A percentile compares a stretch with the other conserved stretches of the same genome.
phyloP scores from a whole-genome alignment of 2,797 vertebrate genomes.

The Buphagus erythrorhynchus region DNA sequence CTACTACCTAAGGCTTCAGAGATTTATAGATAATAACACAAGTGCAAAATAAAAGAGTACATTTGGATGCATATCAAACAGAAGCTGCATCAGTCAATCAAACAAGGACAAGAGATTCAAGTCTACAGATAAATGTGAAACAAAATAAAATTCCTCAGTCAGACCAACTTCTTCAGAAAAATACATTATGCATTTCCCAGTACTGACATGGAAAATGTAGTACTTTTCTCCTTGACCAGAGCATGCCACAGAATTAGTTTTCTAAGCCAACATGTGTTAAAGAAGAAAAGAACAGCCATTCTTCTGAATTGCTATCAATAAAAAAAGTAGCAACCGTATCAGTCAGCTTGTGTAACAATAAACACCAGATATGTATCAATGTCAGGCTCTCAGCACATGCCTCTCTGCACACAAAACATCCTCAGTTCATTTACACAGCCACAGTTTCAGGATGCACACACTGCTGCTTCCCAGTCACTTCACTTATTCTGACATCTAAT shows the following conservation, averaged over 20 bases:
- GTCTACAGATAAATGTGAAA: background rate
- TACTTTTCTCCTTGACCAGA: background rate
- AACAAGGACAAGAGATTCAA: background rate
- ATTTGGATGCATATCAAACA: background rate
- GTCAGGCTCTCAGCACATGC: background rate
- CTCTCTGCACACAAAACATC: background rate
- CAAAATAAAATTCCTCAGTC: background rate
- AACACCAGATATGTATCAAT: background rate
- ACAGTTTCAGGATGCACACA: background rate
- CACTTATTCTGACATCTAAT: background rate
- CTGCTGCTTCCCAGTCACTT: background rate
- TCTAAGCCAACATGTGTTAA: background rate
- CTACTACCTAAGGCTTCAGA: background rate
- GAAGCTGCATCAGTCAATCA: background rate
- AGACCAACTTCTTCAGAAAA: background rate
- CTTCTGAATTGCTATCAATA: background rate
- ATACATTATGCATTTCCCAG: background rate
- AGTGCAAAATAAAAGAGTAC: background rate
- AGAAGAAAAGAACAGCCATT: background rate
- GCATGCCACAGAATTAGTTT: background rate
- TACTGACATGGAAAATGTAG: background rate
- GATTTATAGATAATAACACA: constrained; percentile 1
- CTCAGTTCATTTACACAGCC: background rate
- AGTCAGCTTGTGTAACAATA: background rate
- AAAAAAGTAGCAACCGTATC: background rate